Evolutionary conservation across 2,113 vertebrate species (phyloP).

Genomic region (Bos javanicus): DNA sequence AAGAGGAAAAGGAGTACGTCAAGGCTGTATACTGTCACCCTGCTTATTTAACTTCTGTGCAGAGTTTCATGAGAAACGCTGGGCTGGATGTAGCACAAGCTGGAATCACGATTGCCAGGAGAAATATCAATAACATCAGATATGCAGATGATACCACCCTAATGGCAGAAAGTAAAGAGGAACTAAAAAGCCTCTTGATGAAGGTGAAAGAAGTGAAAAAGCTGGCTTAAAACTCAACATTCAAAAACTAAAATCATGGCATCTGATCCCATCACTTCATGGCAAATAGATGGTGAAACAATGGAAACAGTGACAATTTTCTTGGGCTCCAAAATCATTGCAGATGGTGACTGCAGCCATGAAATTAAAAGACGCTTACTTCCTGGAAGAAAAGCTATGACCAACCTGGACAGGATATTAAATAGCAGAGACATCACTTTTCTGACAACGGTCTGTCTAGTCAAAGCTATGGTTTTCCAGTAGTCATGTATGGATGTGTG

Average conservation of each 20-base stretch:
- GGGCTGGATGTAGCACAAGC: neutral
- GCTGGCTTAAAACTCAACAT: neutral
- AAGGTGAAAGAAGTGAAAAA: neutral
- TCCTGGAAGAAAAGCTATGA: neutral
- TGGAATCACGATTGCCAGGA: neutral
- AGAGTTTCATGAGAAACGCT: neutral
- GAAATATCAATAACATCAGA: neutral
- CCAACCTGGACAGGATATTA: rapidly evolving
- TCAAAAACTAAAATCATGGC: neutral
- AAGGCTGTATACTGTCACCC: neutral
- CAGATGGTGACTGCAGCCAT: neutral
- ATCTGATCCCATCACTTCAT: neutral
- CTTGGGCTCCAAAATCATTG: neutral
- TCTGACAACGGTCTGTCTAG: neutral
- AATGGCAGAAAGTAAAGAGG: neutral
- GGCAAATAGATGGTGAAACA: neutral
- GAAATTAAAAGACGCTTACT: neutral
- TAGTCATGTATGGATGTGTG: neutral
- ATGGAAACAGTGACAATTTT: neutral
- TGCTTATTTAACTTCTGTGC: neutral
- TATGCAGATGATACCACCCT: neutral
- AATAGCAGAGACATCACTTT: neutral
- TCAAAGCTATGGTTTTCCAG: neutral
- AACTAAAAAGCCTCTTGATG: neutral
- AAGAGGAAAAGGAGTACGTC: neutral